These are phyloP conservation scores for Rhinoptilus africanus DNA, from an alignment of 2,113 vertebrate genomes.

Conservation along the genomic window DNA sequence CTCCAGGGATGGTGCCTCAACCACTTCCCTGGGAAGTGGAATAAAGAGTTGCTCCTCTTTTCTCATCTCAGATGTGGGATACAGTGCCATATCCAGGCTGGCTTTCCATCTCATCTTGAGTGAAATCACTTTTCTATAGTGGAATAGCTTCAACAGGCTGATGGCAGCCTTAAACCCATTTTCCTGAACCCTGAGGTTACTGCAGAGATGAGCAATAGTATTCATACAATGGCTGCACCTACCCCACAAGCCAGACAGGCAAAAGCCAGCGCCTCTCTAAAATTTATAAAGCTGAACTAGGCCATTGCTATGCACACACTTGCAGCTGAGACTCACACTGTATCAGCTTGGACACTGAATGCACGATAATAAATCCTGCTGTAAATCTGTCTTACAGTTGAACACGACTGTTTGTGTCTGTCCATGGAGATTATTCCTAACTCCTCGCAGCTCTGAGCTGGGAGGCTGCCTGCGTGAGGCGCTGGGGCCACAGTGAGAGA, in stretches of 20 bases:
- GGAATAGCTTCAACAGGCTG: not conserved
- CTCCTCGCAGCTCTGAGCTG: not conserved
- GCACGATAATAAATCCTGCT: not conserved
- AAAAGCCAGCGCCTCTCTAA: not conserved
- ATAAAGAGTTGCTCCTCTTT: not conserved
- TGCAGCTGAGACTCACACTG: not conserved
- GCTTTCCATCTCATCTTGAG: not conserved
- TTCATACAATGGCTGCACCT: not conserved
- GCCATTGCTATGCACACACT: not conserved
- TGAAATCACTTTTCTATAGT: not conserved
- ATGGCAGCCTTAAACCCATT: not conserved
- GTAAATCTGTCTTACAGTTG: not conserved
- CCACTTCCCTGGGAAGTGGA: not conserved
- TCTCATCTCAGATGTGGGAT: not conserved
- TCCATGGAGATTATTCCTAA: not conserved
- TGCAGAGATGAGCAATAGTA: not conserved
- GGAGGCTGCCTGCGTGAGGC: rapidly evolving
- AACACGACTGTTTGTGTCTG: not conserved
- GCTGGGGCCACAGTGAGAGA: not conserved
- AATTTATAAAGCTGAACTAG: not conserved
- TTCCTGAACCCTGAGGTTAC: not conserved
- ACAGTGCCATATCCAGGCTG: not conserved
- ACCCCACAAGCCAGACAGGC: not conserved
- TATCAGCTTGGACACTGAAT: not conserved
- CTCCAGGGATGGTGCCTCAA: too few species aligned